These are phyloP conservation scores for Polietes domitor DNA, from an alignment of 2,888 invertebrate genomes.

Conservation along the genomic window DNA sequence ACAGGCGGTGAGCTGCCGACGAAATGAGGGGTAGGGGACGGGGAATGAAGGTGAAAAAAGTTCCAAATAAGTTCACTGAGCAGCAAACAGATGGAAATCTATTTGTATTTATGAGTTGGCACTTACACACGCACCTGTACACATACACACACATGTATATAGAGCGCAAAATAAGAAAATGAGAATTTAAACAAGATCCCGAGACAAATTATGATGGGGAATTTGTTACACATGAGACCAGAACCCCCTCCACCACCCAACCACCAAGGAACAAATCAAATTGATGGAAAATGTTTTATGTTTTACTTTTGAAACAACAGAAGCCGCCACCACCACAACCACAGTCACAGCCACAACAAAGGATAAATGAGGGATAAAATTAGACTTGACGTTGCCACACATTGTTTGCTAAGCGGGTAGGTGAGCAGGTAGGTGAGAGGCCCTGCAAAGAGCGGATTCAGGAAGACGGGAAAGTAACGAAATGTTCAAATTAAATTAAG, in stretches of 20 bases:
- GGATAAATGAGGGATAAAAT: constrained; percentile 4
- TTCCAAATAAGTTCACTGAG: constrained; percentile 17
- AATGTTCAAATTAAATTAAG: no score
- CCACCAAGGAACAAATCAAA: not conserved
- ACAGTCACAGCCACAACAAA: not conserved
- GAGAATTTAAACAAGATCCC: constrained; percentile 7
- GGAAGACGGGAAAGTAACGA: no score
- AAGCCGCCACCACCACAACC: no score
- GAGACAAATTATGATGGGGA: constrained; percentile 29
- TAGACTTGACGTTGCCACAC: not conserved
- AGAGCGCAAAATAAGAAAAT: not conserved
- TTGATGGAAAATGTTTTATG: constrained; percentile 1
- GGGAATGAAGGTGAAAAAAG: not conserved
- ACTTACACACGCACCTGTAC: not conserved
- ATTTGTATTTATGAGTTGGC: constrained; percentile 46
- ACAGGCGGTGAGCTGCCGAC: not conserved
- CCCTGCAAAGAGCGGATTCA: no score
- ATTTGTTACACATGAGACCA: constrained; percentile 30
- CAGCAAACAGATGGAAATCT: constrained; percentile 36
- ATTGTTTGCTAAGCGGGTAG: no score
- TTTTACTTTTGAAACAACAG: not conserved
- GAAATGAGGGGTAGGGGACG: not conserved
- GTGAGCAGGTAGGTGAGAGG: no score
- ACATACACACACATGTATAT: not conserved
- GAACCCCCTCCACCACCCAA: no score